Conservation (phyloP, 2,797 vertebrate genomes). For the Presbytis comata region DNA sequence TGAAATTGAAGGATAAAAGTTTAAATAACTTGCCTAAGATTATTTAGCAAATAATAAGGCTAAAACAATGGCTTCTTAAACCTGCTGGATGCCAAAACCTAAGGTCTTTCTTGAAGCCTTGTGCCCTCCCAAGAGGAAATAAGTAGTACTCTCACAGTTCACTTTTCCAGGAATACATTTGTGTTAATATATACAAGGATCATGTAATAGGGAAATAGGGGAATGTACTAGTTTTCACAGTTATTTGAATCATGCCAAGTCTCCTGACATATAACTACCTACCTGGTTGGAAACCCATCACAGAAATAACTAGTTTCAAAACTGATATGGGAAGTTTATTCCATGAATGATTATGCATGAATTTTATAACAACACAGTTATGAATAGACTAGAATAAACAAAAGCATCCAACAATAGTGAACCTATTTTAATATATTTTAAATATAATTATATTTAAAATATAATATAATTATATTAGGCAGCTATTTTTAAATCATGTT, state of each 20-base stretch:
- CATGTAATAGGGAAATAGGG: background rate
- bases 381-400: background rate
- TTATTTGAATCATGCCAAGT: background rate
- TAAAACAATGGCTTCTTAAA: background rate
- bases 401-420: background rate
- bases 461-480: background rate
- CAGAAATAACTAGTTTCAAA: background rate
- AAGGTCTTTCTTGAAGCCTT: background rate
- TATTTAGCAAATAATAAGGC: background rate
- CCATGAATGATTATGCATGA: background rate
- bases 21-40: background rate
- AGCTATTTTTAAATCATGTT: background rate
- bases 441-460: background rate
- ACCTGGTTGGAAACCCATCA: background rate
- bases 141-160: background rate
- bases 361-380: background rate
- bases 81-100: background rate
- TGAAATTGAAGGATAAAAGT: background rate
- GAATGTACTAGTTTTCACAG: background rate
- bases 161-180: slow-evolving; percentile 4
- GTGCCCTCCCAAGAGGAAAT: background rate
- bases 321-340: background rate
- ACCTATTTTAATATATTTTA: background rate
- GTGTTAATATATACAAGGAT: background rate
- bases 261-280: background rate